Conservation (phyloP, 2,888 invertebrate genomes). For the Podabrus alpinus region DNA sequence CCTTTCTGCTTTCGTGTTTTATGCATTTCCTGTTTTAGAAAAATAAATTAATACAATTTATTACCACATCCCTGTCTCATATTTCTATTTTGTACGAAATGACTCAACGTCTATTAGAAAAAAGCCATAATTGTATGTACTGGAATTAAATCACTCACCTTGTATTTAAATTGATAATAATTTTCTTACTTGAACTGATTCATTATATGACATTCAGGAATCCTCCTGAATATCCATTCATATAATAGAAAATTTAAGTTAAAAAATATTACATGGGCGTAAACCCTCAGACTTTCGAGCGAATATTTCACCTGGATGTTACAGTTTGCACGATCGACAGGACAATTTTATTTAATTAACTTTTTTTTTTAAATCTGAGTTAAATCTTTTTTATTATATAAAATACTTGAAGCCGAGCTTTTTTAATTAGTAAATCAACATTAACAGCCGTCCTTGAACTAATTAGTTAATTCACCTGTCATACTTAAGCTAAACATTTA, state of each 20-base stretch:
- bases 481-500: background rate
- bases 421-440: background rate
- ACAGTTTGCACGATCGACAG: too few species aligned
- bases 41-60: background rate
- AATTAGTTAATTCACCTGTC: background rate
- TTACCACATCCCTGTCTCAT: background rate
- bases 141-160: background rate
- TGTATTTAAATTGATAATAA: slow-evolving; percentile 3
- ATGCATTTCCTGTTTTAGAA: background rate
- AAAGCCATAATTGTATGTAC: background rate
- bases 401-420: background rate
- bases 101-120: background rate
- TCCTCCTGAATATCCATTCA: background rate
- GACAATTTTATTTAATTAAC: too few species aligned
- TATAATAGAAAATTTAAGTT: background rate
- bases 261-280: too few species aligned
- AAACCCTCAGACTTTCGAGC: too few species aligned
- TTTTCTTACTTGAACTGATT: slow-evolving; percentile 1
- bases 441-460: background rate
- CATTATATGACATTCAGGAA: background rate
- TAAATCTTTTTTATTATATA: too few species aligned
- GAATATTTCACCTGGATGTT: too few species aligned
- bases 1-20: too few species aligned
- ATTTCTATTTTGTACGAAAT: background rate
- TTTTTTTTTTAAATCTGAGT: too few species aligned